phyloP scores from a whole-genome alignment of 2,113 vertebrate species.

The Orthonyx spaldingii region DNA sequence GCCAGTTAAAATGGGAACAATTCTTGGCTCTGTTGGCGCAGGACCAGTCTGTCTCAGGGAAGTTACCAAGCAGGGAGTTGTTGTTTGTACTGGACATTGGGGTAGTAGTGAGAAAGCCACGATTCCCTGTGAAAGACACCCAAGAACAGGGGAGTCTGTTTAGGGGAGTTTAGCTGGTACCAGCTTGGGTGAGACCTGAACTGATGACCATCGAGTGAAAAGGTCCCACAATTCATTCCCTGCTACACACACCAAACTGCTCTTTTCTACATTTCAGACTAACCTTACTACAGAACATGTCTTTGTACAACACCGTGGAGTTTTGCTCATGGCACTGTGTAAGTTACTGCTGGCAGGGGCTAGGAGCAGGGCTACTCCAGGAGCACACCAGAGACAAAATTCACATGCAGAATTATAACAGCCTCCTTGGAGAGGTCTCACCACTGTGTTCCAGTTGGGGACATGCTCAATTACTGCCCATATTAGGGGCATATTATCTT shows the following conservation, averaged over 20 bases:
- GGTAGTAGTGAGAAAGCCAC: background rate
- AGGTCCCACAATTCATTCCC: background rate
- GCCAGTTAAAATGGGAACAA: background rate
- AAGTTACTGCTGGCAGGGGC: background rate
- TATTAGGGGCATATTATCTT: background rate
- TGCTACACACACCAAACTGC: rapidly evolving
- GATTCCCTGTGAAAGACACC: background rate
- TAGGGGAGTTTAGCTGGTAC: background rate
- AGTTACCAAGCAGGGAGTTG: background rate
- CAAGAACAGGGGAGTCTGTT: background rate
- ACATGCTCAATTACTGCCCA: background rate
- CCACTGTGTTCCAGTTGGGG: background rate
- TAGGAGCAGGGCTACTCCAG: background rate
- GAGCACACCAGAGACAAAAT: background rate
- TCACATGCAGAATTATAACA: background rate
- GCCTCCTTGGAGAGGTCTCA: background rate
- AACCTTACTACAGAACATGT: rapidly evolving
- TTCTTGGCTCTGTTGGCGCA: background rate
- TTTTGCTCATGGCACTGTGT: background rate
- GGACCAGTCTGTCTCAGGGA: background rate
- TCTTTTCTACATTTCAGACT: background rate
- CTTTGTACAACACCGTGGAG: background rate
- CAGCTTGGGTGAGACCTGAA: background rate
- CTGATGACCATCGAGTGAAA: background rate
- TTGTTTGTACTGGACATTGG: background rate